phyloP scores from a whole-genome alignment of 2,888 invertebrate genomes.

The Hydrotaea cyrtoneurina region DNA sequence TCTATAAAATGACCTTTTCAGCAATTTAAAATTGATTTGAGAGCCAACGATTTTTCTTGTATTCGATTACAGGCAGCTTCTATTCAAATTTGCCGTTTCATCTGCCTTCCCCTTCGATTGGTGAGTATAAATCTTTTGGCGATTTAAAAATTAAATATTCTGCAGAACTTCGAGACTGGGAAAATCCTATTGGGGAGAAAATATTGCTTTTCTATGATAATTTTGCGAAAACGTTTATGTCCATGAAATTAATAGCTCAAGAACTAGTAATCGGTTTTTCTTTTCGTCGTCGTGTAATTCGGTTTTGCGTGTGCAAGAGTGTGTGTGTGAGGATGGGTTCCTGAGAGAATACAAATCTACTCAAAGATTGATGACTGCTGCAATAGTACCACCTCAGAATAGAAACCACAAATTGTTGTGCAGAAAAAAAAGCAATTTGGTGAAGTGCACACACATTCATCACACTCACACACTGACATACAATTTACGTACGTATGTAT shows the following conservation, averaged over 20 bases:
- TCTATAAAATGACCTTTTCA: background rate
- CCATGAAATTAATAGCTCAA: conserved; percentile 48
- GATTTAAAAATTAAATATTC: conserved; percentile 48
- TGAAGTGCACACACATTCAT: conserved; percentile 53
- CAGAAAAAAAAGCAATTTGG: conserved; percentile 60
- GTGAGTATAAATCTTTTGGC: conserved; percentile 49
- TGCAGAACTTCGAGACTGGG: background rate
- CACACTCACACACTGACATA: conserved; percentile 10
- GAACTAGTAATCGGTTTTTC: conserved; percentile 38
- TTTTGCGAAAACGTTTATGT: conserved; percentile 53
- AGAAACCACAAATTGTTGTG: conserved; percentile 56
- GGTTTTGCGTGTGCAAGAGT: conserved; percentile 18
- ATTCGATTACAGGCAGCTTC: background rate
- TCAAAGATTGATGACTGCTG: conserved; percentile 66
- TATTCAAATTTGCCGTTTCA: background rate
- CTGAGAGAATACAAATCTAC: conserved; percentile 55
- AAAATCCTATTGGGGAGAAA: conserved; percentile 11
- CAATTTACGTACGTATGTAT: conserved; percentile 16
- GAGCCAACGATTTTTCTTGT: background rate
- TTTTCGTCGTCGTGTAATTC: conserved; percentile 24
- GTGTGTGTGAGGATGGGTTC: background rate
- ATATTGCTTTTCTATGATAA: conserved; percentile 62
- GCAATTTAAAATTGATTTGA: background rate
- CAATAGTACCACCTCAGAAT: conserved; percentile 54
- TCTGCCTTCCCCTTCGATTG: background rate